phyloP scores from a whole-genome alignment of 2,113 vertebrate genomes.

The Garra rufa region DNA sequence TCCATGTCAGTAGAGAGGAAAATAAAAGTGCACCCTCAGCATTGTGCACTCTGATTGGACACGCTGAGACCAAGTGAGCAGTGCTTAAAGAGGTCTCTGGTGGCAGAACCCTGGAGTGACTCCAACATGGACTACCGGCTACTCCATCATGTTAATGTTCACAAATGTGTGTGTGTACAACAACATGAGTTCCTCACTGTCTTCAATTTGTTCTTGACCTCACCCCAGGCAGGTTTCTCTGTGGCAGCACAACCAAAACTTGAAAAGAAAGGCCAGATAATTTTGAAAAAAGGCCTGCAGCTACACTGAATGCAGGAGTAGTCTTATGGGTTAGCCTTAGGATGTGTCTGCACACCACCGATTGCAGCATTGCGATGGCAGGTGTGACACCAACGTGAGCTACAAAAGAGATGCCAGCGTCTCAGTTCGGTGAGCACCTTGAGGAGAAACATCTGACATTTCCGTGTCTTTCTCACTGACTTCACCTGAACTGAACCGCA shows the following conservation, averaged over 20 bases:
- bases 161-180: constrained; percentile 47
- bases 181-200: constrained; percentile 13
- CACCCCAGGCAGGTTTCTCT: constrained; percentile 34
- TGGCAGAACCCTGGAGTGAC: constrained; percentile 14
- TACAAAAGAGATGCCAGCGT: constrained; percentile 10
- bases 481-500: not conserved
- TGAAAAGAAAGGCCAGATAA: not conserved
- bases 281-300: not conserved
- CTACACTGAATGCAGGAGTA: constrained; percentile 6
- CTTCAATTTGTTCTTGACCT: constrained; percentile 4
- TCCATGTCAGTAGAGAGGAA: not conserved
- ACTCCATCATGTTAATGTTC: constrained; percentile 46
- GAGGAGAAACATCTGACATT: constrained; percentile 18
- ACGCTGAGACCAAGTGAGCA: constrained; percentile 7
- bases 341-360: not conserved
- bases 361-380: not conserved
- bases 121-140: constrained; percentile 17
- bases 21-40: constrained; percentile 36
- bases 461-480: constrained; percentile 1
- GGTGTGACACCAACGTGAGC: constrained; percentile 12
- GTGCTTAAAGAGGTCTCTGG: constrained; percentile 35
- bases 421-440: constrained; percentile 1
- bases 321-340: not conserved
- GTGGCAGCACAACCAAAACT: constrained; percentile 40
- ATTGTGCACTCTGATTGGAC: constrained; percentile 8